phyloP scores from a whole-genome alignment of 1,140 invertebrate species.

The Ips typographus region DNA sequence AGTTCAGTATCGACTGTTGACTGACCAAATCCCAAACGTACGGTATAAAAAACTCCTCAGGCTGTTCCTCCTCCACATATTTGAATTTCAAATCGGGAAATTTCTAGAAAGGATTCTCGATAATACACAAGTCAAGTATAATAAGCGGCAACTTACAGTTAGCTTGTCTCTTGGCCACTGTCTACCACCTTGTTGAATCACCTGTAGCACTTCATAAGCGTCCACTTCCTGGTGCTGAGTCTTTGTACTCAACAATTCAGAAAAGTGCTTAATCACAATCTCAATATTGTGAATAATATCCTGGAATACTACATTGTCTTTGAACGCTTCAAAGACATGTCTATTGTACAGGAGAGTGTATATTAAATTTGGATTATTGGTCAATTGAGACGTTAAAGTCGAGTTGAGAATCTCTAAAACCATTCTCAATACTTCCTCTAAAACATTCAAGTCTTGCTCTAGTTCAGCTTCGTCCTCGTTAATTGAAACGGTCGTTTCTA shows the following conservation, averaged over 20 bases:
- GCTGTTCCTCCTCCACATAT: slow-evolving; percentile 98
- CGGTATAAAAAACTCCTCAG: slow-evolving; percentile 99
- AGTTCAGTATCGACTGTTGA: slow-evolving; percentile 78
- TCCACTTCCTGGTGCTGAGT: slow-evolving; percentile 63
- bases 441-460: slow-evolving; percentile 88
- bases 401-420: slow-evolving; percentile 96
- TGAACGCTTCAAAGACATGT: slow-evolving; percentile 85
- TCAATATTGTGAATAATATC: slow-evolving; percentile 97
- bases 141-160: slow-evolving; percentile 62
- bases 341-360: slow-evolving; percentile 95
- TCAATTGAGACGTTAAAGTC: slow-evolving; percentile 81
- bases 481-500: slow-evolving; percentile 31
- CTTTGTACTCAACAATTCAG: slow-evolving; percentile 45
- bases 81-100: slow-evolving; percentile 98
- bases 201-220: slow-evolving; percentile 80
- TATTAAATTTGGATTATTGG: slow-evolving; percentile 91
- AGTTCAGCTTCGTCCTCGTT: slow-evolving; percentile 48
- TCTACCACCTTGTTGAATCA: slow-evolving; percentile 83
- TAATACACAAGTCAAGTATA: background rate
- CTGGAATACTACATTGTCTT: slow-evolving; percentile 86
- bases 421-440: slow-evolving; percentile 97
- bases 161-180: slow-evolving; percentile 91
- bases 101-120: slow-evolving; percentile 66
- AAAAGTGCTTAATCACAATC: slow-evolving; percentile 66
- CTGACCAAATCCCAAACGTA: slow-evolving; percentile 96